Base-by-base conservation (phyloP, 2,797 vertebrate species). In the Danio choprae region DNA sequence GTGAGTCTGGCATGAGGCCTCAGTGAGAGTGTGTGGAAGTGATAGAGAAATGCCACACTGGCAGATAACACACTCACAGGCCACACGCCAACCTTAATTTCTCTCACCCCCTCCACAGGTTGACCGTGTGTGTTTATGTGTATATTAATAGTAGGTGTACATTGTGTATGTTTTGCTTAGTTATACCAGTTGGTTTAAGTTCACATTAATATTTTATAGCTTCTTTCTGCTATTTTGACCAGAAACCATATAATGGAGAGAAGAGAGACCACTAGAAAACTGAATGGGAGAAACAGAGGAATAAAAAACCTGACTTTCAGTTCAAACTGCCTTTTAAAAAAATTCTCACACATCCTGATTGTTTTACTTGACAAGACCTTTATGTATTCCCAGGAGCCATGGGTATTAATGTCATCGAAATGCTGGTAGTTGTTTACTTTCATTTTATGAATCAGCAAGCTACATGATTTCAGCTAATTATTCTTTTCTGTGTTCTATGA, bases 1-100 rank as follows among this genome's bases (percentile, higher is more conserved):
- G 22, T 43, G 85, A 83, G 64, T 84, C 81, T 86, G 85, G 85
- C 85, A 85, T 79, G 71, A 81, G 69, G 63, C 63, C 67, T 68
- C 29, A 64, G 62, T 40, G 72, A 59, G 40, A 73, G 68, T 78
- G 83, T 79, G 64, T 71, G 53, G 67, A 69, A 58, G 67, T 73
- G 67, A 80, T 43, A 77, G 79, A 75, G 68, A 83, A 51, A 80
- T 81, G 83, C 75, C 83, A 83, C 74, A 76, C 64, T 86, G 83
- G 81, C 81, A 81, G 81, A 72, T 81, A 74, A 79, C 56, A n/a
- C 73, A 81, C 20, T 75, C 67, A 53, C 59, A 70, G 73, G 64
- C 73, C 53, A 51, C 6, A 20, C 67, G 74, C 64, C 15, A 55
- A 13, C 10, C 18, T 74, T 63, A 0, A 64, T 72, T 77, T 71